Evolutionary conservation across 2,888 invertebrate genomes (phyloP), one percentile per base, ranked within the genome.

Genomic region (Noctuana brunneofusca): DNA sequence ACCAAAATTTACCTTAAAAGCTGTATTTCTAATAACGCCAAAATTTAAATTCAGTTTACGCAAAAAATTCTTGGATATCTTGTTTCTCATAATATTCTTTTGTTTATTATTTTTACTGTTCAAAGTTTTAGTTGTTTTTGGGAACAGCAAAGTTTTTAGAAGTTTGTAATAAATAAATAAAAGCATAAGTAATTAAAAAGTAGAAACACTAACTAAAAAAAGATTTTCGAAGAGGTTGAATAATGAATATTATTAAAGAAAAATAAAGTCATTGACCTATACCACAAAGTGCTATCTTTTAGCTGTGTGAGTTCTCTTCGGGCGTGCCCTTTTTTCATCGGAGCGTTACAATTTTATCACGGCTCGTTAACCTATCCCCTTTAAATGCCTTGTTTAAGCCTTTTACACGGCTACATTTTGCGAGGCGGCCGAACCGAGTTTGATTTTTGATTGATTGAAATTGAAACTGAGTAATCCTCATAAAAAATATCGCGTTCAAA

Each of bases 311-410:
- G 56, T 48, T 58, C 22, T 20, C 12, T 18, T 52, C 50, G 48
- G 38, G 52, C 27, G 41, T 18, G 52, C 41, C 58, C 50, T 52
- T 41, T 41, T 58, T 49, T 50, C 41, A 20, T 3, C 41, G 50
- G 41, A 41, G 50, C 52, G 41, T 58, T 52, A 41, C 52, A 58
- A 58, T 52, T 20, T 20, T n/a, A 52, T 58, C 30, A 58, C 9
- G 41, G 38, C 50, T 58, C 50, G 27, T 58, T 52, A 50, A 24
- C 58, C 18, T 30, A 58, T 52, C 27, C 41, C 41, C 38, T 50
- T 58, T n/a, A n/a, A n/a, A n/a, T n/a, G n/a, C n/a, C n/a, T n/a
- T n/a, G 52, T 58, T 38, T 38, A 58, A 50, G 38, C 58, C 58
- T 58, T 52, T 58, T n/a, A n/a, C n/a, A 58, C 48, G 6, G 58